These are phyloP conservation scores for Dryoscopus gambensis DNA, from an alignment of 2,113 vertebrate genomes.

Conservation along the genomic window DNA sequence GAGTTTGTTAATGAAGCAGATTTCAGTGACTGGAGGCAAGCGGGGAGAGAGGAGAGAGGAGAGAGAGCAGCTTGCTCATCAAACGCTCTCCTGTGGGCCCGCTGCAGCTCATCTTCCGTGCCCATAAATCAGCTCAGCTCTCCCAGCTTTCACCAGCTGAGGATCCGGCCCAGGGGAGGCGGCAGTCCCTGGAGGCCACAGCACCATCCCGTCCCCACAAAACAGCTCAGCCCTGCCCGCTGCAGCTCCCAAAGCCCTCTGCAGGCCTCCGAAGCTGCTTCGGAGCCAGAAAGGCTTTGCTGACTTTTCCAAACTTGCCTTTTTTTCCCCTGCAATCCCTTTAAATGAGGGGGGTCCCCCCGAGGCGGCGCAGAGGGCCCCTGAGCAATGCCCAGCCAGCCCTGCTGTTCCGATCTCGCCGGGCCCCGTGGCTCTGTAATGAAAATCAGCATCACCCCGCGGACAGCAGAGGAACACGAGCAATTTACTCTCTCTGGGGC, in stretches of 20 bases:
- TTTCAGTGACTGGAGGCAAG: slow-evolving; percentile 10
- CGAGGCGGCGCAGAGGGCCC: neutral
- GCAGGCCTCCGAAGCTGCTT: neutral
- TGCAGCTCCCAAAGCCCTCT: neutral
- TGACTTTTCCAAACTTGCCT: neutral
- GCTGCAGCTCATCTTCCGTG: neutral
- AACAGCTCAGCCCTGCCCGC: neutral
- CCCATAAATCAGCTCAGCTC: neutral
- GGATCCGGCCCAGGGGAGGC: neutral
- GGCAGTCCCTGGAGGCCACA: neutral
- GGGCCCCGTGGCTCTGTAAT: neutral
- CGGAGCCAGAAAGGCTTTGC: neutral
- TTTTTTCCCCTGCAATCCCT: neutral
- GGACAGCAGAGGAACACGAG: neutral
- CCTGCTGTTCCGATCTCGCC: neutral
- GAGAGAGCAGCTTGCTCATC: neutral
- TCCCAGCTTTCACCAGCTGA: neutral
- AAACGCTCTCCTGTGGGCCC: neutral
- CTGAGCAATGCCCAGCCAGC: neutral
- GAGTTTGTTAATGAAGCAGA: slow-evolving; percentile 50
- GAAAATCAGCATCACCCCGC: neutral
- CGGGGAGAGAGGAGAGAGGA: neutral
- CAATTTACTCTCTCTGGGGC: neutral
- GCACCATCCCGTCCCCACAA: neutral
- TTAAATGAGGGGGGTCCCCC: neutral